Evolutionary conservation across 2,888 invertebrate species (phyloP), one percentile per base, ranked within the genome.

Genomic region (Unio delphinus): DNA sequence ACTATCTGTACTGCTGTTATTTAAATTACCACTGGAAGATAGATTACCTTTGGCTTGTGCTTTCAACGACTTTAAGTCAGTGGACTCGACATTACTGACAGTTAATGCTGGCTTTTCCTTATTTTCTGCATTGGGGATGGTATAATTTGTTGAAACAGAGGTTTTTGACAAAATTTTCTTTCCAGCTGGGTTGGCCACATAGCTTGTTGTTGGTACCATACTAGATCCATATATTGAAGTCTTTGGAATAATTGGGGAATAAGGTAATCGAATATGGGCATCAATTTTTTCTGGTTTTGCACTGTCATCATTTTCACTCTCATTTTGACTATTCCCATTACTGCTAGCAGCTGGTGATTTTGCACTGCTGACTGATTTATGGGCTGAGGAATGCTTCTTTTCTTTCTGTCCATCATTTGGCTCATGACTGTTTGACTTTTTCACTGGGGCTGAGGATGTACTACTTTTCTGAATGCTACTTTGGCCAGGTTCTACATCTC

Each of bases 1-100:
- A 58, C 68, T 69, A 17, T 73, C 73, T n/a, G 76, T 76, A 61
- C 72, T 72, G 58, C 68, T 66, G 55, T 62, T 68, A 34, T 58
- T 58, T 34, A 65, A 26, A 45, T 68, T 60, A 28, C 65, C 66
- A 26, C 72, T 72, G 60, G 70, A 70, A 68, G 68, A 74, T 45
- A 73, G 67, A 78, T 83, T 84, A 86, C 86, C 86, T 86, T 86
- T 86, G 56, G 76, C 74, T 34, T 76, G 76, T 59, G 79, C 73
- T 72, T 83, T 84, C 69, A 83, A 77, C 20, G 81, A 80, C 75
- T 80, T 79, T 63, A 86, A 78, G 67, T 85, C 86, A 23, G 84
- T 80, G 18, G 82, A 81, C 72, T 86, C 85, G 34, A 85, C 84
- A 64, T 83, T 85, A 76, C 79, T 84, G 18, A 84, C 84, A 54